Evolutionary conservation across 2,888 invertebrate genomes (phyloP), one percentile per base, ranked within the genome.

Genomic region (Lepidocyrtinus sp.): DNA sequence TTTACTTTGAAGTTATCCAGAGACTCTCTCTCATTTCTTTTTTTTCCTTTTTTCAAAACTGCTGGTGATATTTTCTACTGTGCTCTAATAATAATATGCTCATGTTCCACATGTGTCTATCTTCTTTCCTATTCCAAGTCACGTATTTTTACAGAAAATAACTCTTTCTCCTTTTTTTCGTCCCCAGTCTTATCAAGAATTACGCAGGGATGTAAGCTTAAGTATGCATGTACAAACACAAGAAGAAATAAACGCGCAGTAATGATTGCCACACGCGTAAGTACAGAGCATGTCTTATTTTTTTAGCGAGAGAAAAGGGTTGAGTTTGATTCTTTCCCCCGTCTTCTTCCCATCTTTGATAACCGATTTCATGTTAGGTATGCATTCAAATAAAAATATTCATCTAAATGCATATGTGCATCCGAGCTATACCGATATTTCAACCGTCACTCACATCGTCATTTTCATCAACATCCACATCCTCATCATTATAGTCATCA

Each of bases 1-100:
- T 76, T 83, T 77, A 79, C 84, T 85, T 82, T 84, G 84, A 84
- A 85, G 84, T 84, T 85, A 85, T 83, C 85, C 84, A 82, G 84
- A 84, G n/a, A n/a, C n/a, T n/a, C n/a, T n/a, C 83, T 78, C 84
- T 83, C 83, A 85, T 85, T 84, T 85, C 81, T 85, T 79, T 82
- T 73, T 73, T 65, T 79, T 67, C 61, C 62, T 69, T n/a, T n/a
- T n/a, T n/a, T n/a, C n/a, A n/a, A n/a, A n/a, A 26, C 25, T 69
- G 24, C 45, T 75, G 68, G 74, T 74, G 74, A 21, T 26, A 24
- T 70, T 46, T 17, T 25, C 0, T 25, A 19, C 50, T 17, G 15
- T 5, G 12, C 17, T 25, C 1, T 69, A 55, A 68, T 69, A 69
- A 69, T 69, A 69, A 69, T 69, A n/a, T 64, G 1, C 17, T 59